Conservation (phyloP, 35 echinoderm and acorn worm species). For the Hemicentrotus pulcherrimus region DNA sequence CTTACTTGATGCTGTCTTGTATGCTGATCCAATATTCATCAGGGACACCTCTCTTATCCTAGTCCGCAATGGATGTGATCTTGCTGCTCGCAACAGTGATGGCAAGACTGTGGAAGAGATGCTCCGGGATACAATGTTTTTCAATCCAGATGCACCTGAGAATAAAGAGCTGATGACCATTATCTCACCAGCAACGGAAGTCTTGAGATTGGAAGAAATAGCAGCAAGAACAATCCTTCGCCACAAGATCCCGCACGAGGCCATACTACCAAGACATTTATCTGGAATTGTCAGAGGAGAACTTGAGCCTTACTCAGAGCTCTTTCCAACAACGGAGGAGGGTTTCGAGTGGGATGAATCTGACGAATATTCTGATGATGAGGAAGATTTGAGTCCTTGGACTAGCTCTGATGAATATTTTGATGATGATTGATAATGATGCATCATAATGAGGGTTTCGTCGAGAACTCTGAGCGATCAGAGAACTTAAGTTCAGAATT, state of each 20-base stretch:
- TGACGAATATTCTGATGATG: no score
- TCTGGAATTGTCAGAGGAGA: neutral
- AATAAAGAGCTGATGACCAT: neutral
- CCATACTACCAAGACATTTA: neutral
- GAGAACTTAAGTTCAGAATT: no score
- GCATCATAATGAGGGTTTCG: no score
- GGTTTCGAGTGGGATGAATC: no score
- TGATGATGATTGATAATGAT: no score
- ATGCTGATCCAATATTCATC: neutral
- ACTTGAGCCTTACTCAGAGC: neutral
- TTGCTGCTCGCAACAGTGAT: neutral
- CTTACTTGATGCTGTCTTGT: neutral
- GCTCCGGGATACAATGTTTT: neutral
- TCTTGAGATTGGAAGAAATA: neutral
- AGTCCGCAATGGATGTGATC: neutral
- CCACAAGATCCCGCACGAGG: neutral
- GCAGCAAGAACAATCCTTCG: neutral
- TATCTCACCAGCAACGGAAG: neutral
- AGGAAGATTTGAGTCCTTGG: no score
- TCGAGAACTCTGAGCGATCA: no score
- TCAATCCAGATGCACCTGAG: neutral
- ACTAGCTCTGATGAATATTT: no score
- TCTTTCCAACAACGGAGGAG: neutral
- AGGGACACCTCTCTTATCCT: neutral
- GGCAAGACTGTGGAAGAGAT: neutral